These are phyloP conservation scores for Hippocampus barbouri DNA, from an alignment of 2,113 vertebrate species.

Conservation along the genomic window DNA sequence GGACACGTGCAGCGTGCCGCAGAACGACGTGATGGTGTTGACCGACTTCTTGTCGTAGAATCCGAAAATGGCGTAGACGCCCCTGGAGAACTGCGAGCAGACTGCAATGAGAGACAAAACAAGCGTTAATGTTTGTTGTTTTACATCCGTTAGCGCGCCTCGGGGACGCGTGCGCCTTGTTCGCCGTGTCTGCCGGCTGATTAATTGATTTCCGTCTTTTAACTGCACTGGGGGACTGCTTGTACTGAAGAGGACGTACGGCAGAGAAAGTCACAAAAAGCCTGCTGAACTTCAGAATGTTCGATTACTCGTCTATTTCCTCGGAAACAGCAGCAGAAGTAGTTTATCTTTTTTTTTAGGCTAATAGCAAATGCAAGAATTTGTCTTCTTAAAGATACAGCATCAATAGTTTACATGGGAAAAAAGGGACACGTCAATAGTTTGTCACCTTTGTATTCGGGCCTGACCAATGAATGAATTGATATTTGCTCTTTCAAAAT, in stretches of 20 bases:
- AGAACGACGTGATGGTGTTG: slow-evolving; percentile 98
- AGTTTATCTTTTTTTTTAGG: background rate
- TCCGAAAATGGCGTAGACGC: slow-evolving; percentile 98
- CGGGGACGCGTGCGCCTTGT: slow-evolving; percentile 8
- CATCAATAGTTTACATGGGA: too few species aligned
- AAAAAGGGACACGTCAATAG: too few species aligned
- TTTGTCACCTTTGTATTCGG: too few species aligned
- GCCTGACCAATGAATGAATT: too few species aligned
- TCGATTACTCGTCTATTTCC: background rate
- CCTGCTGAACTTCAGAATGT: background rate
- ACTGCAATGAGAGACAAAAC: slow-evolving; percentile 64
- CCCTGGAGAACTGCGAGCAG: slow-evolving; percentile 99
- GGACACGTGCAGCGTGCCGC: slow-evolving; percentile 96
- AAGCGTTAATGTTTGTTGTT: slow-evolving; percentile 1
- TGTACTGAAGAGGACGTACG: slow-evolving; percentile 17
- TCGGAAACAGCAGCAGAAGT: background rate
- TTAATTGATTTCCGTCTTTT: slow-evolving; percentile 41
- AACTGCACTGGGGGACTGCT: slow-evolving; percentile 45
- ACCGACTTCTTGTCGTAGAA: slow-evolving; percentile 99
- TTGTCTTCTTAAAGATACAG: background rate
- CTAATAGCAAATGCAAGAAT: background rate
- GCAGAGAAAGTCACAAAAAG: slow-evolving; percentile 5
- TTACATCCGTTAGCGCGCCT: slow-evolving; percentile 23
- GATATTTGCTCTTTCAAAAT: too few species aligned
- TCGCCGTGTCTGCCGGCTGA: slow-evolving; percentile 19